Evolutionary conservation across 2,797 vertebrate species (phyloP).

Genomic region (Falco berigora): DNA sequence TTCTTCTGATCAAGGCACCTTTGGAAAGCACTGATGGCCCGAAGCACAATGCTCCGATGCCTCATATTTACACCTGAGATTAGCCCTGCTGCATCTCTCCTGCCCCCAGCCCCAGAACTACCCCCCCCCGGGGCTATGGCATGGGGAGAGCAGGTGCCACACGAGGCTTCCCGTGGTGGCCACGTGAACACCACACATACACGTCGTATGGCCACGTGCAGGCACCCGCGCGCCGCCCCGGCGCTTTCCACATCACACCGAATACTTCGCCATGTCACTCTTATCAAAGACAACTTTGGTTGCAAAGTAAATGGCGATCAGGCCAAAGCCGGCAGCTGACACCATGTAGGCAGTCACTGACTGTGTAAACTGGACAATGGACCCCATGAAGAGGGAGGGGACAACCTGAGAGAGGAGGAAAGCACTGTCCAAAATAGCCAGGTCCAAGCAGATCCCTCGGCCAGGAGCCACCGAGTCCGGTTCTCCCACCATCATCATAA

Average conservation of each 20-base stretch:
- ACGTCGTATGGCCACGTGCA: background rate
- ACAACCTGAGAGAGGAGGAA: constrained; percentile 85
- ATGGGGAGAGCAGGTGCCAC: background rate
- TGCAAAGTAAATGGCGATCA: constrained; percentile 81
- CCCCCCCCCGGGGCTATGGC: background rate
- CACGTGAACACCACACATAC: rapidly evolving
- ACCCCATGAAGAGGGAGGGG: constrained; percentile 81
- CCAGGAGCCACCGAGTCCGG: background rate
- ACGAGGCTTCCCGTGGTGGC: rapidly evolving
- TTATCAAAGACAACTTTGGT: constrained; percentile 79
- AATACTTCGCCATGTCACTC: constrained; percentile 72
- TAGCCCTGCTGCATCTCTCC: background rate
- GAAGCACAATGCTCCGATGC: background rate
- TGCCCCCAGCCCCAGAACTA: background rate
- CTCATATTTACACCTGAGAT: constrained; percentile 54
- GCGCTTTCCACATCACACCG: constrained; percentile 6
- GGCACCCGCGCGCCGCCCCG: background rate
- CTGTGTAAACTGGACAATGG: constrained; percentile 80
- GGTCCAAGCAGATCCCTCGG: constrained; percentile 83
- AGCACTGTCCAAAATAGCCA: constrained; percentile 85
- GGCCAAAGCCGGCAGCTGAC: constrained; percentile 73
- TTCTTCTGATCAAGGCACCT: constrained; percentile 19
- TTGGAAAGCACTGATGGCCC: background rate
- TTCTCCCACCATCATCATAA: constrained; percentile 65
- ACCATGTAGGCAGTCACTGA: constrained; percentile 82